Evolutionary conservation across 2,797 vertebrate genomes (phyloP), one percentile per base, ranked within the genome.

Genomic region (Periparus ater): DNA sequence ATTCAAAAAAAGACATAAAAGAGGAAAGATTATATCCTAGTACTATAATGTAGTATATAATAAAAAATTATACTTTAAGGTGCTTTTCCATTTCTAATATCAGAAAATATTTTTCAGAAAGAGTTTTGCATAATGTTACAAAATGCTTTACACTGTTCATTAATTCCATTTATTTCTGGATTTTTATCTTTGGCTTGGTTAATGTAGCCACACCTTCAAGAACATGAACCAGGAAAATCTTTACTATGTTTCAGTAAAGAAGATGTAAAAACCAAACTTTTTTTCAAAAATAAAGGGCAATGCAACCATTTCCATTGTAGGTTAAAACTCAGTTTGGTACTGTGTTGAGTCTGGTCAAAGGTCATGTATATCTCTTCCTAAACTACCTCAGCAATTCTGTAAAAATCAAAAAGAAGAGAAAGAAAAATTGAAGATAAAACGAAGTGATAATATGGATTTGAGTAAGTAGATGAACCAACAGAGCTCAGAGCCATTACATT

Each of bases 41-140:
- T 55, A 32, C 17, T 62, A 40, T 13, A 79, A 54, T 8, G 27
- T 10, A 61, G 2, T 1, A 51, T 25, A n/a, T 29, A 40, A 57
- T 45, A 38, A 6, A 91, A 73, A 62, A 45, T 6, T 0, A 3
- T 61, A 36, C 1, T 68, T 85, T 44, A n/a, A n/a, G 3, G 3
- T 58, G 4, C 3, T 60, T 62, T 67, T 70, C 42, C 5, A 48
- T 83, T 48, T 29, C 11, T 61, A 77, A 29, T 55, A 60, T 50
- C 9, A 70, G 22, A 88, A 74, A 75, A 42, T 61, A 47, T 51
- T 75, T 75, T 70, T 68, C 15, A n/a, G 10, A 84, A 72, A 8
- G 44, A n/a, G 3, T 51, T 58, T 36, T 9, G 1, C 2, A 18
- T 42, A 70, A 42, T 17, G 2, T 1, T 55, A 29, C 5, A 75